Base-by-base conservation (phyloP, 2,797 vertebrate species). In the Nyctalus aviator region DNA sequence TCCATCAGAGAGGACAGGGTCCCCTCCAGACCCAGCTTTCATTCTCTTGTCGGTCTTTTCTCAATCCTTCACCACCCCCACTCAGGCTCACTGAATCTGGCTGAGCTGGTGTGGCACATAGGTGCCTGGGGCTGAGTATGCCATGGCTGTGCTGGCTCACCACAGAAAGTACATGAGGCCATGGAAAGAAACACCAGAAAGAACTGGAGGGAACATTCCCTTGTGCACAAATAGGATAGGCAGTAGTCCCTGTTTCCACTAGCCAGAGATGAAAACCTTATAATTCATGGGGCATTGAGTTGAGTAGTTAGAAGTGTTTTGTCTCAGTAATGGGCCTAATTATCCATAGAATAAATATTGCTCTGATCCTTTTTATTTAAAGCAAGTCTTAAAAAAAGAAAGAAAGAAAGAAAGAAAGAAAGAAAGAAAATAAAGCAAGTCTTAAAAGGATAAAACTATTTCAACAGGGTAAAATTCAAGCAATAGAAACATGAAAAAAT, bases 401-500 rank as follows among this genome's bases (percentile, higher is more conserved):
- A n/a, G n/a, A n/a, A n/a, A n/a, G n/a, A n/a, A n/a, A n/a, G n/a
- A n/a, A n/a, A n/a, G n/a, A n/a, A n/a, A n/a, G n/a, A n/a, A n/a
- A n/a, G n/a, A n/a, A n/a, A n/a, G n/a, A n/a, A n/a, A n/a, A n/a
- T 50, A 76, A 81, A 75, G 44, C 23, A 83, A 48, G 30, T 17
- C 78, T 85, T 46, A 12, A 94, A 88, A 90, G 27, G 35, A 84
- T 53, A 41, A 66, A 79, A 88, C 35, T 66, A 55, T 78, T 93
- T 84, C 10, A 35, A 48, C 15, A 84, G 75, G 44, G 73, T 92
- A 55, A 93, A 87, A 90, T 53, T 90, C 62, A 94, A 76, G 12
- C 20, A 77, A 85, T 37, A 85, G 64, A 76, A 94, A 79, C 78
- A 62, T 32, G 86, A 69, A 93, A 77, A 84, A 78, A 76, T 75